Evolutionary conservation across 2,888 invertebrate genomes (phyloP), one percentile per base, ranked within the genome.

Genomic region (Sipha maydis): DNA sequence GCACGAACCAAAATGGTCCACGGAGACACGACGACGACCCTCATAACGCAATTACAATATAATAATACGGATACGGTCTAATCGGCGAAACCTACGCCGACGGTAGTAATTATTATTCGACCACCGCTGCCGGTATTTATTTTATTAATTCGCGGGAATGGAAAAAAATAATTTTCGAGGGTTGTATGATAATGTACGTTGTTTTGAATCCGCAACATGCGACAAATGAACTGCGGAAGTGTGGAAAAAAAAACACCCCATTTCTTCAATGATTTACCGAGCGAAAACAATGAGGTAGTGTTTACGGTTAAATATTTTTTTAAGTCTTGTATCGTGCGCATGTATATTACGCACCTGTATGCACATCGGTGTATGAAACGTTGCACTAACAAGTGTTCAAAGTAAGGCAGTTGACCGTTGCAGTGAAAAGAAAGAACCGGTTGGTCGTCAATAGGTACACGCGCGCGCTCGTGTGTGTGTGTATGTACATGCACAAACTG

Each of bases 1-100:
- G 1, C 34, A n/a, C 54, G 11, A 56, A 85, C 77, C 11, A 34
- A 85, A 86, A 80, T 38, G 79, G 79, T 86, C 86, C 86, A 38
- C 48, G 71, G 86, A 86, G 86, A 86, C 86, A 54, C 48, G 69
- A 61, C 69, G 78, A 78, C 85, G 56, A 86, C 86, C 86, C 86
- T 56, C 38, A 56, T 86, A 86, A 86, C 61, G 73, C 73, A 80
- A 86, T 86, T 86, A 86, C 31, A 25, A 48, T 31, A 28, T 19
- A 28, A 77, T 25, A 25, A 48, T 25, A 48, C 73, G 48, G 34
- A 48, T 48, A 48, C 14, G 14, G 48, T 7, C 38, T 25, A 54
- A 11, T 31, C 56, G 73, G 34, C n/a, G 34, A 54, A 34, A 73
- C 54, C 71, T 69, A 69, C 25, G 54, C 71, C 28, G 77, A n/a